Conservation (phyloP, 2,113 vertebrate species). For the Lasiurus borealis region DNA sequence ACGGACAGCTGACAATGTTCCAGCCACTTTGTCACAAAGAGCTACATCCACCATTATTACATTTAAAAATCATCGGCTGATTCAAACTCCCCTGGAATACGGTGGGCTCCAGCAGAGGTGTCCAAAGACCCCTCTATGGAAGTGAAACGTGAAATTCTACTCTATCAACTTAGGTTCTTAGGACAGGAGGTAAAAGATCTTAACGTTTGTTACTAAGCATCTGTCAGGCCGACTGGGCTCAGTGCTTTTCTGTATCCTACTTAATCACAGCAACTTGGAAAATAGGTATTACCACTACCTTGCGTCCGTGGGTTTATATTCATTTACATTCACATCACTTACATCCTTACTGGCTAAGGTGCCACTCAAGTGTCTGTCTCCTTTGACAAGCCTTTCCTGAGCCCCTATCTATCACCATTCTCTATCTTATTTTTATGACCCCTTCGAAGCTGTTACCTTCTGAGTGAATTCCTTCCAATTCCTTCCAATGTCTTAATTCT, state of each 20-base stretch:
- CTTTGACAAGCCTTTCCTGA: neutral
- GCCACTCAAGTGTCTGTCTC: neutral
- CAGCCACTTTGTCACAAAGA: constrained; percentile 12
- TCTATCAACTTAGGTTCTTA: neutral
- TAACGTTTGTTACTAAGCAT: neutral
- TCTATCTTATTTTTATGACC: neutral
- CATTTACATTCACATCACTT: neutral
- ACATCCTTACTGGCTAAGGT: neutral
- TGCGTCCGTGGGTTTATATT: neutral
- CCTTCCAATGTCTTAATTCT: neutral
- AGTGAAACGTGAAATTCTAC: neutral
- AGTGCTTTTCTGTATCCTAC: neutral
- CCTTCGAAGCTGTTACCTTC: neutral
- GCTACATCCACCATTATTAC: neutral
- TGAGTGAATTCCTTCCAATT: neutral
- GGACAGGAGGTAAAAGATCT: neutral
- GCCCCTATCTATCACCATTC: rapidly evolving
- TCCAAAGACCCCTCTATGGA: neutral
- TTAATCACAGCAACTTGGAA: neutral
- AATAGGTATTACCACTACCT: neutral
- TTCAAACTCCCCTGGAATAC: neutral
- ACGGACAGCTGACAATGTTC: neutral
- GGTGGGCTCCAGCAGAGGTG: neutral
- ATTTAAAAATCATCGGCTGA: neutral
- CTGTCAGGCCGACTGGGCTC: neutral